Evolutionary conservation across 2,113 vertebrate genomes (phyloP).

Genomic region (Collichthys lucidus): DNA sequence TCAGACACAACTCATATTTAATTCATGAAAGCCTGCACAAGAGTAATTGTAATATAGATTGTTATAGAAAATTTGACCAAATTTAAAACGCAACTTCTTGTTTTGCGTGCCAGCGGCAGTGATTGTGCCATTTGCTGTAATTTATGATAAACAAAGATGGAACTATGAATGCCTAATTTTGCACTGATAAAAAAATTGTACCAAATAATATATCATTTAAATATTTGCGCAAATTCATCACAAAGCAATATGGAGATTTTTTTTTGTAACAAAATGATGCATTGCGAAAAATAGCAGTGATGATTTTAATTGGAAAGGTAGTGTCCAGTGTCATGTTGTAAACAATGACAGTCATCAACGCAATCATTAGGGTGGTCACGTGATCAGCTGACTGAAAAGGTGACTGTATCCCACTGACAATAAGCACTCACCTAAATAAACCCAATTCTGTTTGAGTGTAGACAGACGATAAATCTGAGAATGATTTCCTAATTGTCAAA

Average conservation of each 20-base stretch:
- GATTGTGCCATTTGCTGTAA: constrained; percentile 88
- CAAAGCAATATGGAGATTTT: background rate
- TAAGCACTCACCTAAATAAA: constrained; percentile 36
- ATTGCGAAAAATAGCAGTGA: background rate
- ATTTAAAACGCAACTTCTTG: constrained; percentile 89
- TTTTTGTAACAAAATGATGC: constrained; percentile 14
- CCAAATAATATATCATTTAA: constrained; percentile 32
- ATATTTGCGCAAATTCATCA: background rate
- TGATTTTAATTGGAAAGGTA: constrained; percentile 34
- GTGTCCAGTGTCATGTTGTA: constrained; percentile 9
- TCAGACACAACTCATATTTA: constrained; percentile 99
- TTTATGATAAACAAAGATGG: constrained; percentile 76
- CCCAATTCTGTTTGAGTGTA: constrained; percentile 2
- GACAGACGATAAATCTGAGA: background rate
- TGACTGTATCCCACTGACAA: constrained; percentile 34
- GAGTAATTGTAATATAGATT: constrained; percentile 99
- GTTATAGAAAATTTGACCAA: constrained; percentile 93
- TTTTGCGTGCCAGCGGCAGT: constrained; percentile 87
- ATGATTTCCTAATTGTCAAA: constrained; percentile 1
- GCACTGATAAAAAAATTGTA: constrained; percentile 4
- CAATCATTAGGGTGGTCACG: constrained; percentile 23
- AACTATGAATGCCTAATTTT: constrained; percentile 26
- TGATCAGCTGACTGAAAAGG: constrained; percentile 29
- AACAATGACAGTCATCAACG: constrained; percentile 31
- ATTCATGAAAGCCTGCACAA: constrained; percentile 98